Percentiles rank a stretch among this genome's conserved stretches.
Evolutionary conservation across 1,140 invertebrate species (phyloP).

Genomic region (Eueides isabella): DNA sequence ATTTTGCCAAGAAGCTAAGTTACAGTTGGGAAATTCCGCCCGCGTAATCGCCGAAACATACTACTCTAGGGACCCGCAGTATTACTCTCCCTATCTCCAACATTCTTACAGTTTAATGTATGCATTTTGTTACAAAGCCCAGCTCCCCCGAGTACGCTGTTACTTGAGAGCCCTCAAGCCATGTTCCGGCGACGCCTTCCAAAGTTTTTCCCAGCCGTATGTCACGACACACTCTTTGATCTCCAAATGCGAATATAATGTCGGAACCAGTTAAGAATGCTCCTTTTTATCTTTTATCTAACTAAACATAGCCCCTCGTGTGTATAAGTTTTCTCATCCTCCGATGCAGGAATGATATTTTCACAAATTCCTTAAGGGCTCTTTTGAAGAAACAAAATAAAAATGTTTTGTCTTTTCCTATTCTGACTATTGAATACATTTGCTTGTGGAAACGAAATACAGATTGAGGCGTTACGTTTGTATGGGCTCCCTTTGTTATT

Average conservation of each 20-base stretch:
- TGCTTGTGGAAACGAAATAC: constrained; percentile 58
- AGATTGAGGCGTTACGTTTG: constrained; percentile 55
- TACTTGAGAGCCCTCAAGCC: constrained; percentile 67
- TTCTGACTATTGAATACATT: constrained; percentile 67
- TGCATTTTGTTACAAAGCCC: constrained; percentile 82
- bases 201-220: constrained; percentile 67
- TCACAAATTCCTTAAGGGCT: constrained; percentile 56
- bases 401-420: constrained; percentile 62
- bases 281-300: constrained; percentile 63
- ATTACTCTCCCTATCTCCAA: constrained; percentile 74
- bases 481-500: constrained; percentile 54
- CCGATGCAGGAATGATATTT: constrained; percentile 55
- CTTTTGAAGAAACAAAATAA: constrained; percentile 65
- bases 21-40: constrained; percentile 71
- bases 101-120: constrained; percentile 82
- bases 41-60: constrained; percentile 80
- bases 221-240: constrained; percentile 79
- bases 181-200: constrained; percentile 47
- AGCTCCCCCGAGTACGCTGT: constrained; percentile 74
- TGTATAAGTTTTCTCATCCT: constrained; percentile 62
- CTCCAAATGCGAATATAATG: constrained; percentile 79
- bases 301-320: constrained; percentile 46
- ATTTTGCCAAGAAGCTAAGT: constrained; percentile 68
- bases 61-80: constrained; percentile 63
- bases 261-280: constrained; percentile 73